Base-by-base conservation (phyloP, 2,888 invertebrate species). In the Drosophila barbarae region DNA sequence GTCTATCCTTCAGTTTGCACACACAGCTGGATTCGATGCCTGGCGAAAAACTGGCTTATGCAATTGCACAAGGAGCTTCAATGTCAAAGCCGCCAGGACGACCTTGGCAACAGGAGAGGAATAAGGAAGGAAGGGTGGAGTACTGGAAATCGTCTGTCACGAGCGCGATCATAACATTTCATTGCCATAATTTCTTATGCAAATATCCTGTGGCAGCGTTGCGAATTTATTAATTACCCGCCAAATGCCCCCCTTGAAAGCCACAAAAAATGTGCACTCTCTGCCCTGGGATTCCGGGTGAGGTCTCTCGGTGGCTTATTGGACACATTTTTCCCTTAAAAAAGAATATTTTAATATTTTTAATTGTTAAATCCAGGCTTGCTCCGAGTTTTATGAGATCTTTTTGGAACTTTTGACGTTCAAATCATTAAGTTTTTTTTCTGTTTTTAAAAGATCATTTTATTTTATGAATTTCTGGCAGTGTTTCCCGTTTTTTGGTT, bases 161-260 rank as follows among this genome's bases (percentile, higher is more conserved):
- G 70, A 74, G 55, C 53, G 85, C 67, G 76, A 76, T 86, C 85
- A 86, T 85, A 86, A 86, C 86, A 85, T 86, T 87, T 86, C 86
- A 85, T 85, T 87, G 86, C 84, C 81, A 81, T 84, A 75, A 86
- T 86, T 76, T 77, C 79, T 85, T 86, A 86, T 87, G 87, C 87
- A 87, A 86, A 86, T 86, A 86, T 86, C 86, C 86, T 78, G 76
- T 72, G 83, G 86, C 87, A 84, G 75, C 80, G 74, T 76, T 75
- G 60, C 84, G 82, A 81, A 84, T 86, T 86, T 85, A 85, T 86
- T 85, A 86, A 85, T 86, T 82, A 86, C 81, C 74, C 74, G 75
- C 63, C 74, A 74, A 75, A 75, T 73, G 68, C 68, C 66, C 50
- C 56, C 56, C 13, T 15, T 15, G 12, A 8, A 35, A 18, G 36